These are phyloP conservation scores for Enteromius unitaeniatus DNA, from an alignment of 2,797 vertebrate species.

Conservation along the genomic window DNA sequence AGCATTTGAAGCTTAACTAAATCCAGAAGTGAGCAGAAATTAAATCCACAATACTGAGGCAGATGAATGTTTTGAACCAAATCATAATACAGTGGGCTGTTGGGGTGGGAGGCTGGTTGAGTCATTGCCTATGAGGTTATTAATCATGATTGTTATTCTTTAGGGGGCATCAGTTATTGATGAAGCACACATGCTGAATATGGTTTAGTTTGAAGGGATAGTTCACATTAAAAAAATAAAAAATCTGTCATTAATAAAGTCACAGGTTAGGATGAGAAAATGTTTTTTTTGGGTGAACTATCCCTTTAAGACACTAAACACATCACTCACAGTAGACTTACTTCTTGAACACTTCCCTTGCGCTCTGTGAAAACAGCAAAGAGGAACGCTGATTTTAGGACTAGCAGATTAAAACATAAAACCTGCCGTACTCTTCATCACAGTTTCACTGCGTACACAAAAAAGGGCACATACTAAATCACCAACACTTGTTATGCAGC, in stretches of 20 bases:
- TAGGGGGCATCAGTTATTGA: slow-evolving; percentile 22
- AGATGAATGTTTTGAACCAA: slow-evolving; percentile 8
- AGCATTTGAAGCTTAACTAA: neutral
- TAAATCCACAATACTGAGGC: slow-evolving; percentile 13
- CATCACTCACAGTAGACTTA: slow-evolving; percentile 73
- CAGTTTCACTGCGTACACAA: slow-evolving; percentile 1
- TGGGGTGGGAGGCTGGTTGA: slow-evolving; percentile 45
- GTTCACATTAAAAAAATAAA: neutral
- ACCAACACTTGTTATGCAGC: slow-evolving; percentile 19
- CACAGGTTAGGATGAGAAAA: neutral
- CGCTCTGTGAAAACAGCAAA: slow-evolving; percentile 74
- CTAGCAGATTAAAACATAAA: slow-evolving; percentile 35
- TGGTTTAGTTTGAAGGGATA: slow-evolving; percentile 1
- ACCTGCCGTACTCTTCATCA: slow-evolving; percentile 23
- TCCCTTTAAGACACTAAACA: slow-evolving; percentile 30
- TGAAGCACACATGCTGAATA: slow-evolving; percentile 33
- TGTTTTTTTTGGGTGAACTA: neutral
- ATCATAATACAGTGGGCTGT: slow-evolving; percentile 25
- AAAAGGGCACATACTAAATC: slow-evolving; percentile 25
- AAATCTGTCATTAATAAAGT: neutral
- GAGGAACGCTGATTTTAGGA: slow-evolving; percentile 21
- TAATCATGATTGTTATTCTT: slow-evolving; percentile 39
- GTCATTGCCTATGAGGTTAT: slow-evolving; percentile 28
- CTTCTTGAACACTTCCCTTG: slow-evolving; percentile 87
- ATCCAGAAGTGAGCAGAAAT: neutral